A percentile compares a stretch with the other conserved stretches of the same genome.
phyloP scores from a whole-genome alignment of 2,888 invertebrate genomes.

The Herminia tarsipennalis region DNA sequence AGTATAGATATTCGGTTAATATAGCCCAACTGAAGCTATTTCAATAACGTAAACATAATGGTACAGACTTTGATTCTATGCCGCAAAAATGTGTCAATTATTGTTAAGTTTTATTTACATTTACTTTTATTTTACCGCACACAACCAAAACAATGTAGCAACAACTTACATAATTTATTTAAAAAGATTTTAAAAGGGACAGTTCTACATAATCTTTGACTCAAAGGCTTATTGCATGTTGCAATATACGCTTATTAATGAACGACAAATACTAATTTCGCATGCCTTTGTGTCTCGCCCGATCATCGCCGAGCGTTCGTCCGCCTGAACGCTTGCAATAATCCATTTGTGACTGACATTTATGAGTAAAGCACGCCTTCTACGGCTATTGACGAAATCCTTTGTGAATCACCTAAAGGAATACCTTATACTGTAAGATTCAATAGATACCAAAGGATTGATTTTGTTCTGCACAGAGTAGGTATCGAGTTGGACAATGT shows the following conservation, averaged over 20 bases:
- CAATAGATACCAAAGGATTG: slow-evolving; percentile 30
- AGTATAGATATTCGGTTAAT: too few relatives aligned
- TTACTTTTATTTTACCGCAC: too few relatives aligned
- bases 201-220: slow-evolving; percentile 37
- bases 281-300: slow-evolving; percentile 61
- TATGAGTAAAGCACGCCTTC: slow-evolving; percentile 37
- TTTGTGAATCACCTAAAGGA: slow-evolving; percentile 41
- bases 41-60: too few relatives aligned
- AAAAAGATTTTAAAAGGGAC: too few relatives aligned
- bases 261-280: slow-evolving; percentile 71
- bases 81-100: too few relatives aligned
- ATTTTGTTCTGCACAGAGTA: slow-evolving; percentile 19
- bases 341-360: slow-evolving; percentile 51
- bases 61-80: too few relatives aligned
- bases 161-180: too few relatives aligned
- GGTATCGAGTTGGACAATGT: slow-evolving; percentile 11
- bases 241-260: slow-evolving; percentile 58
- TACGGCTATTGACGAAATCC: slow-evolving; percentile 36
- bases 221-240: slow-evolving; percentile 34
- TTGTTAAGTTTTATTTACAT: too few relatives aligned
- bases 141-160: too few relatives aligned
- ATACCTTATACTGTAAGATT: slow-evolving; percentile 25
- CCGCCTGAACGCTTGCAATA: slow-evolving; percentile 48
- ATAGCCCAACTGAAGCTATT: too few relatives aligned
- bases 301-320: slow-evolving; percentile 47